Evolutionary conservation across 2,888 invertebrate species (phyloP).

Genomic region (Alcis repandata): DNA sequence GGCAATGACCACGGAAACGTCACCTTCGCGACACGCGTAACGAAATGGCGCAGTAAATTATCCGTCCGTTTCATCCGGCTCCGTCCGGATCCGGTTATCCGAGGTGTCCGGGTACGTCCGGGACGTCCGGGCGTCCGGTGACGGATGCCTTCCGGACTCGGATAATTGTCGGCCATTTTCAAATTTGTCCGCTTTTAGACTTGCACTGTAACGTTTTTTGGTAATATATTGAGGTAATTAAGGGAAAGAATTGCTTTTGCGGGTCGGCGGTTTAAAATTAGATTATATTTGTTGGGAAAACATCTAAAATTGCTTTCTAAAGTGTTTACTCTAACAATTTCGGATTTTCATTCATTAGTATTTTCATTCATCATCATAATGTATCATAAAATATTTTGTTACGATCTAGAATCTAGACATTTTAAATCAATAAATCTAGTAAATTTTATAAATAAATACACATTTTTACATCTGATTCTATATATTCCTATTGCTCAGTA

Average conservation of each 20-base stretch:
- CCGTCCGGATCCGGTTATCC: slow-evolving; percentile 57
- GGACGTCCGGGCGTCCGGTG: slow-evolving; percentile 50
- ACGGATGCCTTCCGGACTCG: slow-evolving; percentile 62
- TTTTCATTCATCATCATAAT: no score
- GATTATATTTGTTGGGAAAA: background rate
- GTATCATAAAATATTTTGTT: no score
- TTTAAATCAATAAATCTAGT: no score
- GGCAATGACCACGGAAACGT: slow-evolving; percentile 25
- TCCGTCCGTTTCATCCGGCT: slow-evolving; percentile 58
- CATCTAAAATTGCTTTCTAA: background rate
- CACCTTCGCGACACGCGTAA: slow-evolving; percentile 38
- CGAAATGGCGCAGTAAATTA: slow-evolving; percentile 59
- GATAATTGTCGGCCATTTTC: slow-evolving; percentile 60
- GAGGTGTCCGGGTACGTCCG: slow-evolving; percentile 54
- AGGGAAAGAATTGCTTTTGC: slow-evolving; percentile 23
- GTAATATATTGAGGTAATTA: slow-evolving; percentile 49
- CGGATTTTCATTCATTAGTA: background rate
- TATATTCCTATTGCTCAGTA: no score
- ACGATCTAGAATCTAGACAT: no score
- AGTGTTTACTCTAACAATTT: background rate
- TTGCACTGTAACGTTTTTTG: slow-evolving; percentile 39
- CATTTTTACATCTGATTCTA: no score
- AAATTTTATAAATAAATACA: no score
- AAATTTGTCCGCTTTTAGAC: slow-evolving; percentile 59
- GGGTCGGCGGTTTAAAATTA: slow-evolving; percentile 27